These are phyloP conservation scores for Oryzias curvinotus DNA, from an alignment of 2,113 vertebrate genomes.

Conservation along the genomic window DNA sequence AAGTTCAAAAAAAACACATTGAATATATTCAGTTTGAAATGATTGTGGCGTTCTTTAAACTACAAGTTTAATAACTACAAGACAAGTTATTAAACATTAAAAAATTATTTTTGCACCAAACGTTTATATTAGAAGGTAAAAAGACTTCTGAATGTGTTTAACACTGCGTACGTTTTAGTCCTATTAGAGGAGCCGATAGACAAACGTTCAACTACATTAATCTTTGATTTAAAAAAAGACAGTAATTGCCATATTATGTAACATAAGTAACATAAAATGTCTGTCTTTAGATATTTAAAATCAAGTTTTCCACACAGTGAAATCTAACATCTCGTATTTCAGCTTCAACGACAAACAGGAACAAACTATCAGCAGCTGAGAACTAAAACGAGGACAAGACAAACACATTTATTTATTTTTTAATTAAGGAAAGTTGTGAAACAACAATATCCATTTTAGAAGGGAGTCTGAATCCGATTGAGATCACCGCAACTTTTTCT, in stretches of 20 bases:
- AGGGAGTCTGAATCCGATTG: conserved; percentile 30
- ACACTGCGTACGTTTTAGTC: too few relatives aligned
- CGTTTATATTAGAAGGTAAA: too few relatives aligned
- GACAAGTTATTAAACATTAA: too few relatives aligned
- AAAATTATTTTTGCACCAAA: too few relatives aligned
- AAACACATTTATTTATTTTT: background rate
- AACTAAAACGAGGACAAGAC: background rate
- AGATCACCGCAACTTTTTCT: conserved; percentile 12
- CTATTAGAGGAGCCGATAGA: too few relatives aligned
- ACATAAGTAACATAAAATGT: too few relatives aligned
- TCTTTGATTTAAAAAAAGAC: background rate
- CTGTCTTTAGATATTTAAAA: too few relatives aligned
- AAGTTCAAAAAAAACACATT: background rate
- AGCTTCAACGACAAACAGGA: conserved; percentile 1
- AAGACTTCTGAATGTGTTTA: too few relatives aligned
- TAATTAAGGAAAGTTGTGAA: conserved; percentile 25
- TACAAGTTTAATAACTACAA: too few relatives aligned
- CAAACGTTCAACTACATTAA: background rate
- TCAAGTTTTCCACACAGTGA: too few relatives aligned
- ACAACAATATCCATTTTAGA: conserved; percentile 11
- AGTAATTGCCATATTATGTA: background rate
- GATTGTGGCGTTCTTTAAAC: too few relatives aligned
- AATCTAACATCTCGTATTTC: too few relatives aligned
- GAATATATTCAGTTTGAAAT: background rate
- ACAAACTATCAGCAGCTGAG: conserved; percentile 3